Conservation (phyloP, 2,113 vertebrate genomes). For the Numida meleagris region DNA sequence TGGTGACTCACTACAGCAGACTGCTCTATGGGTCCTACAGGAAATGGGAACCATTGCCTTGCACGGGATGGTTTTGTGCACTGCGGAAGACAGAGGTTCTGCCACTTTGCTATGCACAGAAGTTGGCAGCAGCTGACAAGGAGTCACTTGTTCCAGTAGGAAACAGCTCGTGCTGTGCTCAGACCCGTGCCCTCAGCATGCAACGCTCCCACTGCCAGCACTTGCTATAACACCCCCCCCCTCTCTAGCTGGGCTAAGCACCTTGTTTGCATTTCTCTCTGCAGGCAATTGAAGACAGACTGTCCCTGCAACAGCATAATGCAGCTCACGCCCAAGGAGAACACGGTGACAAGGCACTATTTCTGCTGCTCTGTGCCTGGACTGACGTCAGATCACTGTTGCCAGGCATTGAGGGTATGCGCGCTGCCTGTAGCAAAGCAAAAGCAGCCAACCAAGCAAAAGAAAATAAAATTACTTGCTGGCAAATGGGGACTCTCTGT, state of each 20-base stretch:
- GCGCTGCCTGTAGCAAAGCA: not conserved
- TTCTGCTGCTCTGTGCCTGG: not conserved
- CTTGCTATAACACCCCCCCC: not conserved
- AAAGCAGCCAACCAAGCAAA: not conserved
- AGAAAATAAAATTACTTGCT: not conserved
- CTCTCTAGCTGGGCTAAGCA: not conserved
- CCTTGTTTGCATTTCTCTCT: accelerated
- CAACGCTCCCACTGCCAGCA: accelerated
- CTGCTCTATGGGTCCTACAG: accelerated
- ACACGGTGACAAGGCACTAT: not conserved
- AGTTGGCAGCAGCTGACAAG: not conserved
- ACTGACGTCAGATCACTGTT: not conserved
- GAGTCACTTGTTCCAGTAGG: not conserved
- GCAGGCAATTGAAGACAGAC: not conserved
- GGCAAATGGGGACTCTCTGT: not conserved
- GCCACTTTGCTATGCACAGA: not conserved
- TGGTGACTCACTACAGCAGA: not conserved
- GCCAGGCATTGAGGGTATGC: not conserved
- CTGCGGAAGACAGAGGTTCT: accelerated
- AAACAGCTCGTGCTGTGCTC: not conserved
- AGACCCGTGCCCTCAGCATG: not conserved
- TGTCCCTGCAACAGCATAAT: not conserved
- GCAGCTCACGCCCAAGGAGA: not conserved
- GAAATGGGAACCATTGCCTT: not conserved
- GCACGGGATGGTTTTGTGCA: accelerated